Base-by-base conservation (phyloP, 2,113 vertebrate species). In the Melanocharis versteri region DNA sequence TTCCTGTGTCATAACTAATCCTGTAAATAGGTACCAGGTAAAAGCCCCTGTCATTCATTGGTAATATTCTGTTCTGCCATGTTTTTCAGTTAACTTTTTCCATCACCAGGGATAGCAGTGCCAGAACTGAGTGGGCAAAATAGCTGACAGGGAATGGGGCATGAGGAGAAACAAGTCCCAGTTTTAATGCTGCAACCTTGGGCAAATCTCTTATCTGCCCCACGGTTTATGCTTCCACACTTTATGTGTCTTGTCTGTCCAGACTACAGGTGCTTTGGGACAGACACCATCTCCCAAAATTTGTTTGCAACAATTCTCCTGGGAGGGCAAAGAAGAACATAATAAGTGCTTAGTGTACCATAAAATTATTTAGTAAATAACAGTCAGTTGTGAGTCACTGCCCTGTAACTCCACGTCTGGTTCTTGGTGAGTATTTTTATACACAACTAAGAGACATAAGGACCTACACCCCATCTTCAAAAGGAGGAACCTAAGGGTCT, bases 321-420 rank as follows among this genome's bases (percentile, higher is more conserved):
- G 22, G 39, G 68, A 93, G 60, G 48, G 60, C 27, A 70, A 62
- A 78, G 64, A 73, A 86, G 56, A 92, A 71, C n/a, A 26, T 62
- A 91, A 35, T 53, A 86, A 78, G 24, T 30, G 33, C 72, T 90
- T 83, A 88, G 76, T 54, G 57, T n/a, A 51, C 18, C 56, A 78
- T 86, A 56, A 71, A 93, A 93, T 51, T 92, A 94, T 95, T 95
- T 92, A 86, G 93, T 86, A 95, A 96, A 94, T 95, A 94, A 57
- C 37, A 78, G 51, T 22, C 64, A 83, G n/a, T 71, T 83, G 78
- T 96, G 93, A 96, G 90, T 95, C 94, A 93, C 35, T 90, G 85
- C 75, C 62, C 64, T 70, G 47, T 92, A 95, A 93, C 64, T 92
- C 56, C 47, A 4, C 31, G 60, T 90, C 90, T 94, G 76, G 53